Evolutionary conservation across 2,113 vertebrate species (phyloP), one percentile per base, ranked within the genome.

Genomic region (Malurus cyaneus): DNA sequence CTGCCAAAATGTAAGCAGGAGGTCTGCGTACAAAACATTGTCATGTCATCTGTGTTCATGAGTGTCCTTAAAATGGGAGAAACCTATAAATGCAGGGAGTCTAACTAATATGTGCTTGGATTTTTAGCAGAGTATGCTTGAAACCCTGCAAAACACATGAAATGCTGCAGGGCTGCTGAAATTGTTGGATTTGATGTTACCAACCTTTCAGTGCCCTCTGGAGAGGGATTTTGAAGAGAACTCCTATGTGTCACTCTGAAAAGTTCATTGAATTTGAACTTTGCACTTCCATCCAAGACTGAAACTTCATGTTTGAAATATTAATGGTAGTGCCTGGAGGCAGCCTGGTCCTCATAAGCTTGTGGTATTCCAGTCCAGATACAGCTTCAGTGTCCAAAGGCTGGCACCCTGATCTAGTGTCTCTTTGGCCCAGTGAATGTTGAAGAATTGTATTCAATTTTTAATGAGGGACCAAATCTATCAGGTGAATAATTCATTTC

Each of bases 401-500:
- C 56, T 85, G 53, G 61, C 32, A 94, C 42, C 44, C 52, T 85
- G 65, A 95, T 95, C 95, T 86, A 91, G 69, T 79, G 61, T 88
- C 71, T 80, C 86, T 89, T 81, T 80, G 80, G 91, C 85, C 93
- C 84, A 44, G 24, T 78, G 83, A 84, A 86, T 86, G 69, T 84
- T 0, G 1, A 88, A 83, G 67, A 74, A 95, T 59, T 59, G 21
- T 42, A 92, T 91, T 94, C 86, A 81, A 81, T 91, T 95, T 96
- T 88, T 52, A 74, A 44, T 25, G 60, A 81, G 32, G 52, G 44
- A 80, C 52, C 12, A 66, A 69, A 88, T 96, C 86, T 86, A 21
- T 73, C 56, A 78, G 32, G 87, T 86, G 60, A 96, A 90, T 94
- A 91, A 91, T 93, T 93, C 56, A 93, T 72, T 90, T 85, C 6